Evolutionary conservation across 2,113 vertebrate species (phyloP).

Genomic region (Thomomys bottae): DNA sequence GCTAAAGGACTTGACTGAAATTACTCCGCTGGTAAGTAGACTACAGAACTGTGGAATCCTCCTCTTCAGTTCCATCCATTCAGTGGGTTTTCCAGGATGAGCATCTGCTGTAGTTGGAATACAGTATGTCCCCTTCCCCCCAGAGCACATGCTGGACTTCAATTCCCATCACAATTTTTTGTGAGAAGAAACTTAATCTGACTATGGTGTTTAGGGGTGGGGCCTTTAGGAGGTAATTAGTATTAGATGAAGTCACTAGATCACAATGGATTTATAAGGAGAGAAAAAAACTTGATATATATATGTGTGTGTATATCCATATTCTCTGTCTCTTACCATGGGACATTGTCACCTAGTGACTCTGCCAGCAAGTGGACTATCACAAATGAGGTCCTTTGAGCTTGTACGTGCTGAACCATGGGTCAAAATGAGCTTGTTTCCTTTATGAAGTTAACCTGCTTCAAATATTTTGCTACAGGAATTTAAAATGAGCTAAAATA

Average conservation of each 20-base stretch:
- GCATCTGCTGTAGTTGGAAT: neutral
- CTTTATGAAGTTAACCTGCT: neutral
- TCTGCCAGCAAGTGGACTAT: neutral
- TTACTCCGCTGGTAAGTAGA: constrained; percentile 12
- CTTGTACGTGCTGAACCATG: neutral
- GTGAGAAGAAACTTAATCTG: neutral
- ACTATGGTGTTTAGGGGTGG: neutral
- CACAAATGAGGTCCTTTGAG: neutral
- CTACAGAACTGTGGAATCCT: neutral
- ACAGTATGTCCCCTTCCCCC: neutral
- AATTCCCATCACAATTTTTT: neutral
- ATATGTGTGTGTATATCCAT: no score
- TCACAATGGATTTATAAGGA: neutral
- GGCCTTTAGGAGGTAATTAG: neutral
- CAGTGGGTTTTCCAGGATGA: neutral
- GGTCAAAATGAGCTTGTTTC: neutral
- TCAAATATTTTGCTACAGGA: neutral
- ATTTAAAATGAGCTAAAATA: neutral
- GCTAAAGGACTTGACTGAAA: neutral
- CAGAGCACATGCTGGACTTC: neutral
- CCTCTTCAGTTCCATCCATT: neutral
- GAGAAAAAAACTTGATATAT: neutral
- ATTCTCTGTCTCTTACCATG: neutral
- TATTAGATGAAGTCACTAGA: no score
- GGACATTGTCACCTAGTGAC: neutral